These are phyloP conservation scores for Emydoidea blandingii DNA, from an alignment of 2,797 vertebrate species.

Conservation along the genomic window DNA sequence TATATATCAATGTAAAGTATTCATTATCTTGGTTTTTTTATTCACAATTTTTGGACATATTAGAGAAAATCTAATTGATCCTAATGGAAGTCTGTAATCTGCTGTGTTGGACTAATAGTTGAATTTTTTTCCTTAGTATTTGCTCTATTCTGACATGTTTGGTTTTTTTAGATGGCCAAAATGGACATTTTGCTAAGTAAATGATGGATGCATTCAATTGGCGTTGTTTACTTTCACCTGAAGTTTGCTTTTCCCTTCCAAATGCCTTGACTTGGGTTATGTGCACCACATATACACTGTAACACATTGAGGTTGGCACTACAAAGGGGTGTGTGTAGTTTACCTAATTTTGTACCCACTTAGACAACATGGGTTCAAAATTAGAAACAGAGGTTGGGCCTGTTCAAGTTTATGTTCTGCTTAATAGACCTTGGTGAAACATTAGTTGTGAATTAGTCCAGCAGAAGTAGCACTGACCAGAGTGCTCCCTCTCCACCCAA, in stretches of 20 bases:
- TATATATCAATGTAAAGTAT: neutral
- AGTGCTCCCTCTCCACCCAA: neutral
- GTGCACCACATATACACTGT: neutral
- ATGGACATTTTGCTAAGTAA: neutral
- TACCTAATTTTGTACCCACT: neutral
- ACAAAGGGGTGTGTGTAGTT: neutral
- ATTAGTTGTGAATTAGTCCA: neutral
- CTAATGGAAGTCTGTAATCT: neutral
- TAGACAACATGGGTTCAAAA: neutral
- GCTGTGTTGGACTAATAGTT: accelerated
- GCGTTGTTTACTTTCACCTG: neutral
- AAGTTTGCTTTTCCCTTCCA: accelerated
- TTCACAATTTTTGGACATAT: neutral
- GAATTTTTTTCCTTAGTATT: accelerated
- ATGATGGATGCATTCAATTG: accelerated
- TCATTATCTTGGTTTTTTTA: neutral
- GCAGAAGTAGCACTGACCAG: neutral
- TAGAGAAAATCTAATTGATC: neutral
- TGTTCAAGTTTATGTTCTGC: neutral
- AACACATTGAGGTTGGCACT: neutral
- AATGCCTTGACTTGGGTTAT: neutral
- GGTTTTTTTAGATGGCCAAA: neutral
- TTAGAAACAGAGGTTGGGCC: neutral
- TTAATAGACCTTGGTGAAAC: neutral
- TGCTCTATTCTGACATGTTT: neutral